A percentile compares a stretch with the other conserved stretches of the same genome.
Conservation (phyloP, 2,113 vertebrate genomes). For the Perccottus glenii region DNA sequence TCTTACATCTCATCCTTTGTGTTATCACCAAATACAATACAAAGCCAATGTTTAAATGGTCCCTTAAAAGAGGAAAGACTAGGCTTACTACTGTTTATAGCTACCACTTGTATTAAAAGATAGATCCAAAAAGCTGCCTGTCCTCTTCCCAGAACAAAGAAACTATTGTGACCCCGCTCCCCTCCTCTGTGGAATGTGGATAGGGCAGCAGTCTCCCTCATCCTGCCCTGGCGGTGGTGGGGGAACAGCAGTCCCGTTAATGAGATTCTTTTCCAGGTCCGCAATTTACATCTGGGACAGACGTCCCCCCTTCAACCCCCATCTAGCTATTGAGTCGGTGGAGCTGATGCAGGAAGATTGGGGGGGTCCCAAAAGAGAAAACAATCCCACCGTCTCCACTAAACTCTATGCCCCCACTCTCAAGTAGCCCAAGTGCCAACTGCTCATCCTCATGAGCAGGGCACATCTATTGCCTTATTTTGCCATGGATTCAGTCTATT, state of each 20-base stretch:
- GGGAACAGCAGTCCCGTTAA: conserved; percentile 82
- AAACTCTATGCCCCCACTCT: conserved; percentile 36
- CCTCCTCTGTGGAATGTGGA: conserved; percentile 76
- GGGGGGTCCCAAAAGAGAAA: conserved; percentile 74
- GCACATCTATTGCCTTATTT: conserved; percentile 67
- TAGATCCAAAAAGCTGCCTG: conserved; percentile 71
- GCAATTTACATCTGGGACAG: conserved; percentile 90
- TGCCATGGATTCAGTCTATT: conserved; percentile 55
- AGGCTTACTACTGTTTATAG: conserved; percentile 56
- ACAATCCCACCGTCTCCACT: conserved; percentile 77
- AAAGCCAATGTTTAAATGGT: conserved; percentile 62
- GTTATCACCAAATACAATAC: conserved; percentile 17
- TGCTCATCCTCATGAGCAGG: conserved; percentile 72
- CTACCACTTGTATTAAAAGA: conserved; percentile 72
- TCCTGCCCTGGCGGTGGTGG: conserved; percentile 59
- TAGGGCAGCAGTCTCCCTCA: conserved; percentile 77
- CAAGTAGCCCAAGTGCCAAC: conserved; percentile 66
- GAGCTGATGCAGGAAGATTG: conserved; percentile 75
- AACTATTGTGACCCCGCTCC: conserved; percentile 77
- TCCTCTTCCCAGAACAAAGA: conserved; percentile 80
- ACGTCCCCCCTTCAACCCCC: conserved; percentile 77
- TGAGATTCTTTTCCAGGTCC: conserved; percentile 86
- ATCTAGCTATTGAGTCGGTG: conserved; percentile 81
- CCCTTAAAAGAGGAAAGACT: conserved; percentile 40
- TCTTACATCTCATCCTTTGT: conserved; percentile 11